These are phyloP conservation scores for Rhabditophanes sp. DNA, from an alignment of 2,888 invertebrate genomes.

Conservation along the genomic window DNA sequence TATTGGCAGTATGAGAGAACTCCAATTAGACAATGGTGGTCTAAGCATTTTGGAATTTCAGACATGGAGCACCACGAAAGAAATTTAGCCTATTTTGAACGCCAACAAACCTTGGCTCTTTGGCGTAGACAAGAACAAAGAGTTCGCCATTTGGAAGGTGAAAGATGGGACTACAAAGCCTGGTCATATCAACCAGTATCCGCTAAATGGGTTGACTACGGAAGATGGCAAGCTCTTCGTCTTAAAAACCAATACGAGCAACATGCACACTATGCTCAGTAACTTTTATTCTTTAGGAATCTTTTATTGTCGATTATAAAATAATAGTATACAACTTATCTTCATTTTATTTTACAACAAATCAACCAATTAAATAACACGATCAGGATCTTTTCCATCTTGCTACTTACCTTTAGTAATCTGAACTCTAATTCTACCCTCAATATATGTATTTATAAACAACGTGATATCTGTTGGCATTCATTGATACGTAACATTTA, in stretches of 20 bases:
- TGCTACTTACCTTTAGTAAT: too few relatives aligned
- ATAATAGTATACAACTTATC: too few relatives aligned
- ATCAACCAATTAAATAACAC: too few relatives aligned
- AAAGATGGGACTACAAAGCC: slow-evolving; percentile 40
- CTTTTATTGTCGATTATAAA: too few relatives aligned
- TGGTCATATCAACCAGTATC: slow-evolving; percentile 38
- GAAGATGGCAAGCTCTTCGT: slow-evolving; percentile 25
- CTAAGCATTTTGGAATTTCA: slow-evolving; percentile 24
- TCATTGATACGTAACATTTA: too few relatives aligned
- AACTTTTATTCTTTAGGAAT: too few relatives aligned
- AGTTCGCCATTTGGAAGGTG: slow-evolving; percentile 36
- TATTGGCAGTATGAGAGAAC: slow-evolving; percentile 42
- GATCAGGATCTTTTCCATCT: too few relatives aligned
- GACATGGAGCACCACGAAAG: slow-evolving; percentile 25
- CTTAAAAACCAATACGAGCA: slow-evolving; percentile 31
- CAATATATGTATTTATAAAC: too few relatives aligned
- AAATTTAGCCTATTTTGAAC: slow-evolving; percentile 31
- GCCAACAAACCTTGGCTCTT: slow-evolving; percentile 27
- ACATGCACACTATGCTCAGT: slow-evolving; percentile 32
- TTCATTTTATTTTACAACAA: too few relatives aligned
- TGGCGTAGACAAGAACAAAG: slow-evolving; percentile 38
- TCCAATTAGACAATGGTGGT: slow-evolving; percentile 29
- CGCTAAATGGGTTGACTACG: slow-evolving; percentile 32
- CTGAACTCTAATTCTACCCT: too few relatives aligned
- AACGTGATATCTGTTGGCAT: too few relatives aligned